These are phyloP conservation scores for Coregonus sp. DNA, from an alignment of 2,797 vertebrate species.

Conservation along the genomic window DNA sequence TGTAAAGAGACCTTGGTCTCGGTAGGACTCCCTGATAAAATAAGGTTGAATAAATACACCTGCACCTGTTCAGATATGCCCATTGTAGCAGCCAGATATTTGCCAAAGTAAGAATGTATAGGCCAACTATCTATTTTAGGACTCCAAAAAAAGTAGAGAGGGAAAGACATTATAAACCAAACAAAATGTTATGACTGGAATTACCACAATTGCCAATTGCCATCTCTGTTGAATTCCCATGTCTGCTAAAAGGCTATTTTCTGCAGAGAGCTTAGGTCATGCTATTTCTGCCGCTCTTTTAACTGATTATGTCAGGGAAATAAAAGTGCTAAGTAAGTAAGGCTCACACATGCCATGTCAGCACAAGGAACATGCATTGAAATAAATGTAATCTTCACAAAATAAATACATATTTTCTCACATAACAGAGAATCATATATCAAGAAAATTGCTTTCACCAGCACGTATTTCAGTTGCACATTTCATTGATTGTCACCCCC, in stretches of 20 bases:
- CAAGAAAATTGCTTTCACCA: not conserved
- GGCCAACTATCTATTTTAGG: not conserved
- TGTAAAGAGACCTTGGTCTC: no score
- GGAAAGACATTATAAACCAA: not conserved
- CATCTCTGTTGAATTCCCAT: slow-evolving; percentile 4
- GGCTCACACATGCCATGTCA: not conserved
- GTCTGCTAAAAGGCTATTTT: slow-evolving; percentile 4
- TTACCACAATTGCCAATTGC: not conserved
- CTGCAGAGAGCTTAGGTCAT: slow-evolving; percentile 3
- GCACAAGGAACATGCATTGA: not conserved
- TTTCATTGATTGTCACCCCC: not conserved
- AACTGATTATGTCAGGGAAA: not conserved
- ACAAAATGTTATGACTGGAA: not conserved
- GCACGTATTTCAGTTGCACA: not conserved
- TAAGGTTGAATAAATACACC: not conserved
- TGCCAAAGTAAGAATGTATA: not conserved
- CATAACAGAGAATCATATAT: not conserved
- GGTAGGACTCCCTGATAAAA: no score
- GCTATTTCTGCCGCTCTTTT: not conserved
- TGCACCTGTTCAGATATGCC: not conserved
- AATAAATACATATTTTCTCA: not conserved
- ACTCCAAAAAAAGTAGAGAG: not conserved
- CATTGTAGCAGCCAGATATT: not conserved
- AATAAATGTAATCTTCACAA: not conserved
- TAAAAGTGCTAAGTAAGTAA: not conserved